A percentile compares a stretch with the other conserved stretches of the same genome.
Conservation (phyloP, 1,140 invertebrate species). For the Diorhabda elongata region DNA sequence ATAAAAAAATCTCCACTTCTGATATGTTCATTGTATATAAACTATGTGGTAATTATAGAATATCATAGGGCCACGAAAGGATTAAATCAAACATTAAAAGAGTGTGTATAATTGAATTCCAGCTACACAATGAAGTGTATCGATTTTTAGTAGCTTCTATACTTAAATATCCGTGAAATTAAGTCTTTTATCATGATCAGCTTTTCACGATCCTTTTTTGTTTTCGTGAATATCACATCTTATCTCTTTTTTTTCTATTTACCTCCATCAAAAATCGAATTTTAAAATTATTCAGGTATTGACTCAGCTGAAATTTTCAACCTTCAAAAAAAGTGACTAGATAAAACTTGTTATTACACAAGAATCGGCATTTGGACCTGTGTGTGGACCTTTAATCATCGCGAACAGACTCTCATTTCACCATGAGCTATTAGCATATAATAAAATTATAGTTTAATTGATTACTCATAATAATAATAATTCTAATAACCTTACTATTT, state of each 20-base stretch:
- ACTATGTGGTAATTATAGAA: too few species aligned
- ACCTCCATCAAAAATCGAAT: constrained; percentile 19
- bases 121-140: constrained; percentile 20
- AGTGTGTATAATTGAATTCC: constrained; percentile 18
- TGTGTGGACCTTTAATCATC: too few species aligned
- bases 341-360: too few species aligned
- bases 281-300: constrained; percentile 18
- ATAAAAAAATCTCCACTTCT: too few species aligned
- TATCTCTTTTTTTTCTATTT: constrained; percentile 17
- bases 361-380: too few species aligned
- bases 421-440: too few species aligned
- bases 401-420: too few species aligned
- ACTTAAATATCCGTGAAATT: constrained; percentile 21
- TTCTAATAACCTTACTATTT: too few species aligned
- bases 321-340: too few species aligned
- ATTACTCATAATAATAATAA: too few species aligned
- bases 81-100: constrained; percentile 3
- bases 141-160: constrained; percentile 15
- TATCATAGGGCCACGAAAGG: not conserved
- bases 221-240: constrained; percentile 19
- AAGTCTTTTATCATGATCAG: constrained; percentile 18
- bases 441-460: too few species aligned
- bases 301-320: constrained; percentile 15
- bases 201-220: constrained; percentile 17
- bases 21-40: too few species aligned